Evolutionary conservation across 2,888 invertebrate species (phyloP).

Genomic region (Aphidius colemani): DNA sequence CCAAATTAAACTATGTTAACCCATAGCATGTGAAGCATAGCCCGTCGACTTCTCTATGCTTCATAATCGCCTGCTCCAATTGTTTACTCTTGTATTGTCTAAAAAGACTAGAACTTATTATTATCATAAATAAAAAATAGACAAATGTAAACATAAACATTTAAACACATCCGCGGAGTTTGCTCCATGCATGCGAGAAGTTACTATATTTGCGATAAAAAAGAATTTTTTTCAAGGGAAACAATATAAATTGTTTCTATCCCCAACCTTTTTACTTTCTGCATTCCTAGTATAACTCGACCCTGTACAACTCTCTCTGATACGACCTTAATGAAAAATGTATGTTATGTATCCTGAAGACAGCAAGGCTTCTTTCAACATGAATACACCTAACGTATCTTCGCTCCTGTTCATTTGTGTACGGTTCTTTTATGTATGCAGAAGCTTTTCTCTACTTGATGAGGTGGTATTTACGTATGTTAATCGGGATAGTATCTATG

Average conservation of each 20-base stretch:
- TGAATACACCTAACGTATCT: too few relatives aligned
- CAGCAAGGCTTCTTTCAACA: too few relatives aligned
- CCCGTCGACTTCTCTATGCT: conserved; percentile 41
- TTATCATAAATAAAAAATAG: not conserved
- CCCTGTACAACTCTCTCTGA: conserved; percentile 41
- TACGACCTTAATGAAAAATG: not conserved
- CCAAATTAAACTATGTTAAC: conserved; percentile 34
- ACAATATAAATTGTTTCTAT: too few relatives aligned
- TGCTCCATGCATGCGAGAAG: conserved; percentile 1
- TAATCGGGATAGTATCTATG: too few relatives aligned
- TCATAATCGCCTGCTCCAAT: conserved; percentile 52
- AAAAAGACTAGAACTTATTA: conserved; percentile 31
- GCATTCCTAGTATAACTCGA: conserved; percentile 48
- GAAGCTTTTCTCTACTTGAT: too few relatives aligned
- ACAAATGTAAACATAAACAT: not conserved
- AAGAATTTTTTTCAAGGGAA: too few relatives aligned
- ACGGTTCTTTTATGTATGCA: too few relatives aligned
- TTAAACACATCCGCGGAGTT: not conserved
- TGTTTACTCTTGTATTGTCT: conserved; percentile 59
- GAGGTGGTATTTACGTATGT: too few relatives aligned
- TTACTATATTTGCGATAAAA: too few relatives aligned
- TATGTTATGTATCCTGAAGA: not conserved
- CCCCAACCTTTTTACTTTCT: too few relatives aligned
- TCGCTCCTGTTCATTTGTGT: too few relatives aligned
- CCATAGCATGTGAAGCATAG: too few relatives aligned